Evolutionary conservation across 2,888 invertebrate species (phyloP).

Genomic region (Prostheceraeus crozeri): DNA sequence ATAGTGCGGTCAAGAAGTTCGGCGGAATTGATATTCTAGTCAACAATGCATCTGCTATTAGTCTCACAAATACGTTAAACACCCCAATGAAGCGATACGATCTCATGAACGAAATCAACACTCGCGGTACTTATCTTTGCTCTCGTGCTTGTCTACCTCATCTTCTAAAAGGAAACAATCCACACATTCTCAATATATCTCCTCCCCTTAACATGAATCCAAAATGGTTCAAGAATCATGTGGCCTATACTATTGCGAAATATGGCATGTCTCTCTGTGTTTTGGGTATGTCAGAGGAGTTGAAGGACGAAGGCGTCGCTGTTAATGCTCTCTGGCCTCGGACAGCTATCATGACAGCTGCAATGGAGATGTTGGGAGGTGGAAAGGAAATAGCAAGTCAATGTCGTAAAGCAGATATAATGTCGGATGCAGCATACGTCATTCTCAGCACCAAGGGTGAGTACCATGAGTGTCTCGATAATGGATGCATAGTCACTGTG

Average conservation of each 20-base stretch:
- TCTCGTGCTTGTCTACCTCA: conserved; percentile 82
- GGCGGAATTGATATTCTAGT: conserved; percentile 86
- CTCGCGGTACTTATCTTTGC: conserved; percentile 84
- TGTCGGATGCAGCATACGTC: conserved; percentile 80
- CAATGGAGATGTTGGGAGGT: conserved; percentile 64
- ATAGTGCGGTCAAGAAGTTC: conserved; percentile 69
- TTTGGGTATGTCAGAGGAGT: conserved; percentile 90
- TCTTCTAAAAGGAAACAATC: conserved; percentile 74
- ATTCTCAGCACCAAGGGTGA: too few species aligned
- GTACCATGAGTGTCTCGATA: too few species aligned
- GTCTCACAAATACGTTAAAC: conserved; percentile 65
- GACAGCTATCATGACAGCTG: conserved; percentile 85
- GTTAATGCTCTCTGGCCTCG: conserved; percentile 94
- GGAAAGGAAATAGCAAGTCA: conserved; percentile 60
- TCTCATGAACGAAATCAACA: conserved; percentile 86
- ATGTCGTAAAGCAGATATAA: conserved; percentile 74
- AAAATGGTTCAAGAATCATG: conserved; percentile 77
- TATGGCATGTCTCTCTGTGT: conserved; percentile 99
- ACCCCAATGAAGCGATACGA: conserved; percentile 94
- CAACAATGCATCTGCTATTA: conserved; percentile 92
- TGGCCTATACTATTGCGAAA: conserved; percentile 92
- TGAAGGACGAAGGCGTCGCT: conserved; percentile 71
- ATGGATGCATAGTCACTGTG: too few species aligned
- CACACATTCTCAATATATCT: conserved; percentile 86
- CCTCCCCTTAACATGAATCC: conserved; percentile 83